These are phyloP conservation scores for Thereva nobilitata DNA, from an alignment of 2,888 invertebrate genomes.

Conservation along the genomic window DNA sequence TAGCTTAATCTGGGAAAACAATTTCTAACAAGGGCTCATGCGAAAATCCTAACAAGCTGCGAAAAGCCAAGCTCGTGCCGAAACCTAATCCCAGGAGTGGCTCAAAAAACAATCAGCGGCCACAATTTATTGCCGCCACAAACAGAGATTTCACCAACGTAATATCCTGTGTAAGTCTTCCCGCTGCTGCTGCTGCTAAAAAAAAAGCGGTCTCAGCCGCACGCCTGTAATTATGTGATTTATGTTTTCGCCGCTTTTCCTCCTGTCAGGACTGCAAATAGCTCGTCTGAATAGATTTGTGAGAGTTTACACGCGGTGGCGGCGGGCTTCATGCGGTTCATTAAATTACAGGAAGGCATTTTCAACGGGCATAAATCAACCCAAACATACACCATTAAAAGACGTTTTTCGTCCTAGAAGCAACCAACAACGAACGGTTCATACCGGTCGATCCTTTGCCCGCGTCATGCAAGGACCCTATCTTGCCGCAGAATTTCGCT, in stretches of 20 bases:
- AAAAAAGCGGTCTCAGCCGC: conserved; percentile 18
- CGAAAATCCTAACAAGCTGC: conserved; percentile 7
- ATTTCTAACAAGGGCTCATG: too few species aligned
- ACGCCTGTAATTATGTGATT: conserved; percentile 33
- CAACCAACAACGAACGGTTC: too few species aligned
- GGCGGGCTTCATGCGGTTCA: conserved; percentile 29
- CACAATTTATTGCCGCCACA: conserved; percentile 26
- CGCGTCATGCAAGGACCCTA: too few species aligned
- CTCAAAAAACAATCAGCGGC: conserved; percentile 32
- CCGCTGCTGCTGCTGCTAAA: background rate
- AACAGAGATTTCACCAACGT: conserved; percentile 24
- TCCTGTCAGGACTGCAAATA: conserved; percentile 3
- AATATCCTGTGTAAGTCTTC: conserved; percentile 26
- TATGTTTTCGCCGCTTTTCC: conserved; percentile 5
- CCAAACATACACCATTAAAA: conserved; percentile 28
- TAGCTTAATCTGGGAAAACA: too few species aligned
- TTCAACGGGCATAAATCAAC: conserved; percentile 28
- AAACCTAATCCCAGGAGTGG: conserved; percentile 25
- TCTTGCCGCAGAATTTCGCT: too few species aligned
- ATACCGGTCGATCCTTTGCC: too few species aligned
- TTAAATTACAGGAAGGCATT: conserved; percentile 31
- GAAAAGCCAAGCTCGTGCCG: conserved; percentile 5
- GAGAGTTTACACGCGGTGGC: conserved; percentile 23
- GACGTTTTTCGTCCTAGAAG: conserved; percentile 16
- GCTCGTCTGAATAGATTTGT: conserved; percentile 21